Evolutionary conservation across 2,797 vertebrate genomes (phyloP).

Genomic region (Clarias pachynema): DNA sequence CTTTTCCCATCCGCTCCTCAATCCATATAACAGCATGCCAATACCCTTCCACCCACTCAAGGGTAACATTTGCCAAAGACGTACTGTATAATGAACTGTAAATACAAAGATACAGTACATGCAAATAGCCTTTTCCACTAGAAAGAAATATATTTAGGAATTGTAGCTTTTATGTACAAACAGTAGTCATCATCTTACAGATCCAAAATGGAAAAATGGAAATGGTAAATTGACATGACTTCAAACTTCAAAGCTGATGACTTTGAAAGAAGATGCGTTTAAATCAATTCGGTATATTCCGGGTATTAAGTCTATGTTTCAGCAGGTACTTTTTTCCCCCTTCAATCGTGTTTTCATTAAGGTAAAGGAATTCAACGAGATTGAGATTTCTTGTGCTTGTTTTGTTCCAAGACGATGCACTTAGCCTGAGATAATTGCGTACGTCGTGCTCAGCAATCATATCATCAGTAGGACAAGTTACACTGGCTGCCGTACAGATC

Average conservation of each 20-base stretch:
- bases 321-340: not conserved
- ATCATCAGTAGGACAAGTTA: not conserved
- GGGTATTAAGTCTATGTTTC: not conserved
- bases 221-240: not conserved
- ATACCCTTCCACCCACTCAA: conserved; percentile 13
- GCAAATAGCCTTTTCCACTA: not conserved
- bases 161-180: not conserved
- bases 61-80: not conserved
- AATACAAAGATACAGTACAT: not conserved
- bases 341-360: not conserved
- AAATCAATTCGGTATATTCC: not conserved
- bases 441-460: not conserved
- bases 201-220: not conserved
- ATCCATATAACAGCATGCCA: conserved; percentile 16
- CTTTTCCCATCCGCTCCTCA: conserved; percentile 14
- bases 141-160: not conserved
- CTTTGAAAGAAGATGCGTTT: not conserved
- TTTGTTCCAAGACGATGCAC: not conserved
- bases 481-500: not conserved
- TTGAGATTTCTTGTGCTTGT: not conserved
- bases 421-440: not conserved
- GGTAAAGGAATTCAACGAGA: not conserved
- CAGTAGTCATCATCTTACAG: not conserved
- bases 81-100: not conserved
- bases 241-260: not conserved